Conservation (phyloP, 1,140 invertebrate species). For the Dreissena rostriformis region DNA sequence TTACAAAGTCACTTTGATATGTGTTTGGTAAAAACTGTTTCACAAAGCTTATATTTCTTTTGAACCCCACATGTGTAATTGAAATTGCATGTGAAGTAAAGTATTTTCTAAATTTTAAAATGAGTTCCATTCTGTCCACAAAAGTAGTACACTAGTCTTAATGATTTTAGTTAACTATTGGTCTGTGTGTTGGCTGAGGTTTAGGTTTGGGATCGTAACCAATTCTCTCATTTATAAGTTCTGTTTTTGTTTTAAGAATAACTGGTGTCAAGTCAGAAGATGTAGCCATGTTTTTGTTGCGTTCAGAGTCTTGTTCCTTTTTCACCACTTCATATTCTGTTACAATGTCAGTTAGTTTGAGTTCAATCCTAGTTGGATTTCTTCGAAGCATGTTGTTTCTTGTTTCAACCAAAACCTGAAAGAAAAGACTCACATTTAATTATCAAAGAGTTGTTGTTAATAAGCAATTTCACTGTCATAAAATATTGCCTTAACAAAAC, state of each 20-base stretch:
- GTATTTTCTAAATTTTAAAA: too few species aligned
- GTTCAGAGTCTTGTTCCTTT: slow-evolving; percentile 30
- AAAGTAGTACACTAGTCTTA: too few species aligned
- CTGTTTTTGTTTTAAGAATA: slow-evolving; percentile 38
- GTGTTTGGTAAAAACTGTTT: too few species aligned
- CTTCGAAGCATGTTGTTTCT: slow-evolving; percentile 33
- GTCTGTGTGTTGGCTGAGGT: slow-evolving; percentile 22
- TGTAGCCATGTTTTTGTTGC: slow-evolving; percentile 9
- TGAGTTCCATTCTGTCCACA: too few species aligned
- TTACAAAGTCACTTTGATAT: too few species aligned
- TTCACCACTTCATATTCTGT: slow-evolving; percentile 54
- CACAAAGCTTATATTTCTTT: too few species aligned
- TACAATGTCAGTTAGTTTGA: slow-evolving; percentile 50
- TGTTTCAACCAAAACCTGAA: not conserved
- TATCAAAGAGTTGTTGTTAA: too few species aligned
- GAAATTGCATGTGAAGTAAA: too few species aligned
- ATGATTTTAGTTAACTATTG: slow-evolving; percentile 32
- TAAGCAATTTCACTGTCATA: too few species aligned
- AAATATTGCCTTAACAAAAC: too few species aligned
- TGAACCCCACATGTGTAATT: too few species aligned
- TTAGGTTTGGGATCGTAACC: slow-evolving; percentile 55
- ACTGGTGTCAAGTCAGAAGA: slow-evolving; percentile 18
- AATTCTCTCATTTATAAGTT: slow-evolving; percentile 55
- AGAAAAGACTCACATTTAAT: too few species aligned
- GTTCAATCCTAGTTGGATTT: slow-evolving; percentile 52